Evolutionary conservation across 2,113 vertebrate genomes (phyloP), one percentile per base, ranked within the genome.

Genomic region (Tinamus guttatus): DNA sequence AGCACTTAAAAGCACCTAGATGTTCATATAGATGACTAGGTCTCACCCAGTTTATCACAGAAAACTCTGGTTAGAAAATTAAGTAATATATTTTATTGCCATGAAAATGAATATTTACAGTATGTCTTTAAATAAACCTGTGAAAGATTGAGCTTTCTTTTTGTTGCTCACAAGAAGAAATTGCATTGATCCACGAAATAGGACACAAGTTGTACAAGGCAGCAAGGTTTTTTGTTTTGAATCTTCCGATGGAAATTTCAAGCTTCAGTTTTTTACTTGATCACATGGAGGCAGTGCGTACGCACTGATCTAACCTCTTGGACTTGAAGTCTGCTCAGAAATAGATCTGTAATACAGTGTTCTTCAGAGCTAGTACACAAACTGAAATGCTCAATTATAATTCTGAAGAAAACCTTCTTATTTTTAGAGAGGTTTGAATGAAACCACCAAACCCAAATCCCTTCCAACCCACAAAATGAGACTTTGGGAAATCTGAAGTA

Each of bases 221-320:
- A 60, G 20, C 8, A 28, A 28, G 3, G 28, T 28, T 54, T 56
- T 54, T 56, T 56, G 54, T 70, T 93, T 84, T 16, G 36, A 36
- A 41, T 13, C 40, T 41, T 41, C 40, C 40, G 13, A 41, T 41
- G 11, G 10, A 41, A 41, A 41, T 41, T 41, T 70, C 45, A 60
- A 49, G 28, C 6, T 67, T 78, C 32, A 87, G 7, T 88, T 91
- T 78, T 38, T 58, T 11, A 2, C 84, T 86, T 73, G 58, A 73
- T 90, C 93, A 90, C 96, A 84, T 0, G 73, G 93, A 96, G 93
- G 91, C 93, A 93, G 85, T 79, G 73, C 15, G 1, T 43, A 52
- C 1, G 0, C 79, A 71, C 8, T 2, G 1, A 45, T 5, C 49
- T 25, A 5, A 5, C 22, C 51, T 25, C n/a, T 54, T 8, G 13